Percentiles rank a stretch among this genome's conserved stretches.
phyloP scores from a whole-genome alignment of 2,888 invertebrate species.

The Ernsta delagoae region DNA sequence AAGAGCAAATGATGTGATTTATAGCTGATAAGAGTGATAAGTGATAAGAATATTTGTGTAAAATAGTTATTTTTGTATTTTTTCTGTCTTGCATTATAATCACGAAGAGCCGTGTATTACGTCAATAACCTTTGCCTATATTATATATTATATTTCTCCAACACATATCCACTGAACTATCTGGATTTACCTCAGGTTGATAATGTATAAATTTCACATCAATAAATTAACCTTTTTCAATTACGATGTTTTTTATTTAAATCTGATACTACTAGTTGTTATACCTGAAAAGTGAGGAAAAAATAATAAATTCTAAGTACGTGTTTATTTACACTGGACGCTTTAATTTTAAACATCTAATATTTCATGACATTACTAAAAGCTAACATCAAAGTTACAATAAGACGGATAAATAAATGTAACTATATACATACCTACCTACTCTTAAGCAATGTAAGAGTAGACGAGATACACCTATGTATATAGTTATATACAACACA shows the following conservation, averaged over 20 bases:
- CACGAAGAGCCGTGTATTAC: background rate
- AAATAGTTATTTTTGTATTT: conserved; percentile 26
- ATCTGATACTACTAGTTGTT: background rate
- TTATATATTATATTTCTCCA: background rate
- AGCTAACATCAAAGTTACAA: conserved; percentile 27
- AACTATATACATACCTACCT: background rate
- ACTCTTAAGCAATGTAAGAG: too few relatives aligned
- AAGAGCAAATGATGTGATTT: conserved; percentile 59
- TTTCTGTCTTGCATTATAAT: conserved; percentile 6
- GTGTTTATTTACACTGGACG: conserved; percentile 51
- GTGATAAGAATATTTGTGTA: conserved; percentile 39
- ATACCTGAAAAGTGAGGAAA: background rate
- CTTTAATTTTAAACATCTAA: conserved; percentile 23
- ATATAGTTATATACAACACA: conserved; percentile 3
- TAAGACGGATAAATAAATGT: conserved; percentile 10
- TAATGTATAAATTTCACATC: conserved; percentile 13
- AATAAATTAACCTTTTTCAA: conserved; percentile 25
- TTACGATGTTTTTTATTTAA: conserved; percentile 13
- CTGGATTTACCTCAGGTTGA: conserved; percentile 10
- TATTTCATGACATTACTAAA: conserved; percentile 20
- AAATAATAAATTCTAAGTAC: conserved; percentile 60
- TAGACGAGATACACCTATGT: background rate
- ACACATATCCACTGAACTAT: conserved; percentile 12
- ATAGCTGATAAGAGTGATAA: conserved; percentile 47
- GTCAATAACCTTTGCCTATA: background rate